A percentile compares a stretch with the other conserved stretches of the same genome.
phyloP scores from a whole-genome alignment of 2,113 vertebrate genomes.

The Microcebus ravelobensis region DNA sequence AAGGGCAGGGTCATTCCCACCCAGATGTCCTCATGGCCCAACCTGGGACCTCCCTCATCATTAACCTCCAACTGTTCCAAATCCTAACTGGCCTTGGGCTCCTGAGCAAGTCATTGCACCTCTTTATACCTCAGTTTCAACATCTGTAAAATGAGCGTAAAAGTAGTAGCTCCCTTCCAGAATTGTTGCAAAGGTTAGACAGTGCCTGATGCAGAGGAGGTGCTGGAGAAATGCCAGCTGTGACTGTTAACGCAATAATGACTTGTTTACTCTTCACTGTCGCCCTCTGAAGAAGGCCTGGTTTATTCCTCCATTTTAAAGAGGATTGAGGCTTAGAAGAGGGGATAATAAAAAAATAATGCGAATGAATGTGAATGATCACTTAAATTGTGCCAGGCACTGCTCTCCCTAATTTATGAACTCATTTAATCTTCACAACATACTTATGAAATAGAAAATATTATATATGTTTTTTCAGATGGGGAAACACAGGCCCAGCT shows the following conservation, averaged over 20 bases:
- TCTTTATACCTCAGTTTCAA: too few species aligned
- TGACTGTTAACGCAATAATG: neutral
- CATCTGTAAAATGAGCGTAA: neutral
- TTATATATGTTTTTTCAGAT: neutral
- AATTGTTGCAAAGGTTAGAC: neutral
- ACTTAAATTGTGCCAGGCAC: neutral
- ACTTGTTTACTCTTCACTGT: fast-evolving
- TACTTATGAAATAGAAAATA: neutral
- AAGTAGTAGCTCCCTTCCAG: neutral
- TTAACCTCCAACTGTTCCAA: neutral
- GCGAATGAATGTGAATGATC: neutral
- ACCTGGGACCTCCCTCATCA: neutral
- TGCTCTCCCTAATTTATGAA: neutral
- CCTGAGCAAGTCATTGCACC: neutral
- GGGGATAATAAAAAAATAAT: neutral
- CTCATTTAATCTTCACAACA: neutral
- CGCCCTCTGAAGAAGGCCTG: neutral
- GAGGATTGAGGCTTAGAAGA: neutral
- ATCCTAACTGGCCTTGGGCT: neutral
- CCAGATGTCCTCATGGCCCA: neutral
- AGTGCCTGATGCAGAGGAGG: neutral
- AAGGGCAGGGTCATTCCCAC: conserved; percentile 7
- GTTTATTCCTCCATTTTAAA: neutral
- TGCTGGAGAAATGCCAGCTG: neutral
- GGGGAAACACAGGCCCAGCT: neutral